phyloP scores from a whole-genome alignment of 2,888 invertebrate species.

The Drosophila conformis region DNA sequence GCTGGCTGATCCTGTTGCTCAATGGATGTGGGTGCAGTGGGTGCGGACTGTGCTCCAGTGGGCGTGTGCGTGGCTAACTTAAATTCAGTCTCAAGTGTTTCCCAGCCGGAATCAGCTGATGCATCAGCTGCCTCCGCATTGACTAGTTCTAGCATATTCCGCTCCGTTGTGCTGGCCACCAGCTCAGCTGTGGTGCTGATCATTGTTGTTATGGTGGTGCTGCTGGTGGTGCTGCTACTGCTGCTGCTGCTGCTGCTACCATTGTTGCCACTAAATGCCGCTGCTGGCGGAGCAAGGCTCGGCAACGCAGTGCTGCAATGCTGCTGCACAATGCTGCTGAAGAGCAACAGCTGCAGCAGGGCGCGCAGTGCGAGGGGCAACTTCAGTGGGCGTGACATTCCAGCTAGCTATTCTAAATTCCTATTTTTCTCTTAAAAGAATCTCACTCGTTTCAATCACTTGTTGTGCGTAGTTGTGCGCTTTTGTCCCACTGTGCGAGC shows the following conservation, averaged over 20 bases:
- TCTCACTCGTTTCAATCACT: slow-evolving; percentile 21
- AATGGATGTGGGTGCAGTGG: slow-evolving; percentile 76
- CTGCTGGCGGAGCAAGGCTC: slow-evolving; percentile 29
- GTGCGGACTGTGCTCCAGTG: slow-evolving; percentile 17
- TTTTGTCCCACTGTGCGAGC: slow-evolving; percentile 66
- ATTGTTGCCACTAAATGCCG: slow-evolving; percentile 1
- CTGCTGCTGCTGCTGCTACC: slow-evolving; percentile 2
- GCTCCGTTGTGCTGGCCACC: slow-evolving; percentile 31
- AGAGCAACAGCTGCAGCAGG: slow-evolving; percentile 73
- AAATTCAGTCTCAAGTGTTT: slow-evolving; percentile 74
- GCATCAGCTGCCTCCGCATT: slow-evolving; percentile 35
- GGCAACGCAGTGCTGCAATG: slow-evolving; percentile 63
- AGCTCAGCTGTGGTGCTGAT: slow-evolving; percentile 24
- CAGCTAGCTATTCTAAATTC: slow-evolving; percentile 7
- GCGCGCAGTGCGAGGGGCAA: slow-evolving; percentile 58
- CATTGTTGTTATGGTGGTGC: background rate
- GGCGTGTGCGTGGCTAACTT: slow-evolving; percentile 53
- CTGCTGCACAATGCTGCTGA: slow-evolving; percentile 71
- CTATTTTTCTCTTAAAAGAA: slow-evolving; percentile 11
- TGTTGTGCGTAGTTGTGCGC: slow-evolving; percentile 45
- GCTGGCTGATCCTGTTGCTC: slow-evolving; percentile 82
- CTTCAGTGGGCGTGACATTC: slow-evolving; percentile 66
- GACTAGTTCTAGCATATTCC: slow-evolving; percentile 59
- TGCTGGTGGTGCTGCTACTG: background rate
- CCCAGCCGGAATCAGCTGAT: slow-evolving; percentile 62